Conservation (phyloP, 2,888 invertebrate species). For the Griposia aprilina region DNA sequence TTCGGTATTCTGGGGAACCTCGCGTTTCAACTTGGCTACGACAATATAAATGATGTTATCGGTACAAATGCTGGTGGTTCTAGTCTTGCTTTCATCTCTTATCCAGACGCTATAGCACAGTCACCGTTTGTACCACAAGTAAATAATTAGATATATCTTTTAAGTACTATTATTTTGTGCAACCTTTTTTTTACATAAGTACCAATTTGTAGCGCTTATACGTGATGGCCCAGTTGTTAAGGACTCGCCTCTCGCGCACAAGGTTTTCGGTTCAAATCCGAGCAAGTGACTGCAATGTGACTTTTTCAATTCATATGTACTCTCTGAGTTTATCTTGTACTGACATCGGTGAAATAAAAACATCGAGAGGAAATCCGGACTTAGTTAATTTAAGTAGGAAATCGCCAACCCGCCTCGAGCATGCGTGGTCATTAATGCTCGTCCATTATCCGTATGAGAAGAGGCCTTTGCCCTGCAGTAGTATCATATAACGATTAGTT, state of each 20-base stretch:
- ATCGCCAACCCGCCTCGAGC: background rate
- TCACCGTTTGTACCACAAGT: constrained; percentile 94
- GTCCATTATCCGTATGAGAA: background rate
- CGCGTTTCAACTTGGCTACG: constrained; percentile 91
- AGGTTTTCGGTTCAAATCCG: background rate
- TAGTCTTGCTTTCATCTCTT: constrained; percentile 95
- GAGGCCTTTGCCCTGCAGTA: background rate
- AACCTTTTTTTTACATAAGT: background rate
- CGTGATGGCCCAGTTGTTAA: background rate
- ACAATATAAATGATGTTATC: constrained; percentile 92
- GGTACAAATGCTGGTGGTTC: constrained; percentile 92
- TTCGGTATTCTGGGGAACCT: constrained; percentile 96
- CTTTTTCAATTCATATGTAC: background rate
- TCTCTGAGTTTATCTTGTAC: background rate
- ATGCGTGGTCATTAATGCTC: background rate
- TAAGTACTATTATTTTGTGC: background rate
- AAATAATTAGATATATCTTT: constrained; percentile 28
- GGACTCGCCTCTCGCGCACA: too few relatives aligned
- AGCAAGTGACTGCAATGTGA: background rate
- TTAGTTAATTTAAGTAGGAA: background rate
- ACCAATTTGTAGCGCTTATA: background rate
- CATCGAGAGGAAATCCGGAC: background rate
- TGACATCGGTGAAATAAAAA: background rate
- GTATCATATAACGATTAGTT: background rate
- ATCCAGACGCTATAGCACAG: constrained; percentile 95